These are phyloP conservation scores for Dryococelus australis DNA, from an alignment of 2,888 invertebrate genomes.

Conservation along the genomic window DNA sequence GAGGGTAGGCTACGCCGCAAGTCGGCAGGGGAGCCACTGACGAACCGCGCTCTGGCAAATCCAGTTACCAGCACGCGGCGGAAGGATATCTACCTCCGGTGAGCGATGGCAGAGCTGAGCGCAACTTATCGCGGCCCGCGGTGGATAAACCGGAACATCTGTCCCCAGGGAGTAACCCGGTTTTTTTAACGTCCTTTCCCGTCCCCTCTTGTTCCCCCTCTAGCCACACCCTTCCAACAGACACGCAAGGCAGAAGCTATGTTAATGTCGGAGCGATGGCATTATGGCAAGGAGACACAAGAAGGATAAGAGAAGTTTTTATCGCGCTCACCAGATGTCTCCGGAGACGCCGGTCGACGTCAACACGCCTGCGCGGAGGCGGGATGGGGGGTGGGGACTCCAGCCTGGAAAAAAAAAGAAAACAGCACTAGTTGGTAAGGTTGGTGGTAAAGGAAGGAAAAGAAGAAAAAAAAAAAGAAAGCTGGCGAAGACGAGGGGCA, in stretches of 20 bases:
- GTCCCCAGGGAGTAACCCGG: neutral
- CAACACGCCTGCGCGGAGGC: neutral
- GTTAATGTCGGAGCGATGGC: neutral
- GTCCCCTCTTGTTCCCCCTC: neutral
- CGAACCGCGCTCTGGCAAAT: too few relatives aligned
- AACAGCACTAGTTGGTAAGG: neutral
- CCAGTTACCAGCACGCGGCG: too few relatives aligned
- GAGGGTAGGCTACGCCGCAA: too few relatives aligned
- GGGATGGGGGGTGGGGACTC: neutral
- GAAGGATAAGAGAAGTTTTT: neutral
- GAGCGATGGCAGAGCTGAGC: too few relatives aligned
- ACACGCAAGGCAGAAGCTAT: neutral
- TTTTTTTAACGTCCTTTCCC: neutral
- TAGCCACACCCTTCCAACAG: neutral
- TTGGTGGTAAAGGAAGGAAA: neutral
- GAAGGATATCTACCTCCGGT: too few relatives aligned
- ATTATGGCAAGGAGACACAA: neutral
- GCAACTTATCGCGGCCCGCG: neutral
- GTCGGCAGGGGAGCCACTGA: too few relatives aligned
- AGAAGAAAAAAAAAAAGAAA: neutral
- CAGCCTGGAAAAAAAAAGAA: neutral
- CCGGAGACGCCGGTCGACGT: neutral
- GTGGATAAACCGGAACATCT: neutral
- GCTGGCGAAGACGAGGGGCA: neutral
- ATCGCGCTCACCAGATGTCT: neutral